phyloP scores from a whole-genome alignment of 2,113 vertebrate genomes.

The Polyodon spathula region DNA sequence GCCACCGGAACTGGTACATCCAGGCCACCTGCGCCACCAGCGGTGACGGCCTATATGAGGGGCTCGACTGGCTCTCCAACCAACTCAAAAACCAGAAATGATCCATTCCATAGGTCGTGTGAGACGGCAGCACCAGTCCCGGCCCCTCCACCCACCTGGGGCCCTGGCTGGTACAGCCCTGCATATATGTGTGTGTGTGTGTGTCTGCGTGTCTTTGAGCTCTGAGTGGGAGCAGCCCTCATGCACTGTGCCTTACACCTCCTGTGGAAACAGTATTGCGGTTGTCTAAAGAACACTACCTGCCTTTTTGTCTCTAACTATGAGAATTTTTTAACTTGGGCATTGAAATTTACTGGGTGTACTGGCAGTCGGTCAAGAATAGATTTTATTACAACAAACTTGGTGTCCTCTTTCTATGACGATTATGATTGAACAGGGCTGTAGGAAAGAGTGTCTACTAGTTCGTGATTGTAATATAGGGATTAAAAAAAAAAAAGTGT shows the following conservation, averaged over 20 bases:
- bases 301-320: conserved; percentile 12
- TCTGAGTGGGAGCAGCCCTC: conserved; percentile 49
- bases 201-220: conserved; percentile 25
- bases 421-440: too few relatives aligned
- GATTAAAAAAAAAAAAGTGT: too few relatives aligned
- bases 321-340: too few relatives aligned
- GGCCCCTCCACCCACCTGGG: conserved; percentile 25
- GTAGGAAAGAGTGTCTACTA: too few relatives aligned
- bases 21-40: conserved; percentile 70
- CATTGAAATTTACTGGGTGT: too few relatives aligned
- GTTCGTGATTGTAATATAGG: too few relatives aligned
- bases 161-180: conserved; percentile 29
- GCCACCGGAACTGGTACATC: conserved; percentile 62
- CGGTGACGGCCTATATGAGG: conserved; percentile 69
- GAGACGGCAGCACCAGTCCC: conserved; percentile 28
- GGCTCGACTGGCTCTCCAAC: conserved; percentile 70
- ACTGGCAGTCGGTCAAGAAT: too few relatives aligned
- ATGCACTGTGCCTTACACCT: conserved; percentile 46
- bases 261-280: conserved; percentile 49
- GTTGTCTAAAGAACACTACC: conserved; percentile 48
- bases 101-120: conserved; percentile 36
- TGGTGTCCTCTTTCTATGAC: too few relatives aligned
- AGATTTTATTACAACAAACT: too few relatives aligned
- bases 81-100: conserved; percentile 65
- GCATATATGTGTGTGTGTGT: conserved; percentile 18